Evolutionary conservation across 2,797 vertebrate genomes (phyloP), one percentile per base, ranked within the genome.

Genomic region (Poecilia velifera): DNA sequence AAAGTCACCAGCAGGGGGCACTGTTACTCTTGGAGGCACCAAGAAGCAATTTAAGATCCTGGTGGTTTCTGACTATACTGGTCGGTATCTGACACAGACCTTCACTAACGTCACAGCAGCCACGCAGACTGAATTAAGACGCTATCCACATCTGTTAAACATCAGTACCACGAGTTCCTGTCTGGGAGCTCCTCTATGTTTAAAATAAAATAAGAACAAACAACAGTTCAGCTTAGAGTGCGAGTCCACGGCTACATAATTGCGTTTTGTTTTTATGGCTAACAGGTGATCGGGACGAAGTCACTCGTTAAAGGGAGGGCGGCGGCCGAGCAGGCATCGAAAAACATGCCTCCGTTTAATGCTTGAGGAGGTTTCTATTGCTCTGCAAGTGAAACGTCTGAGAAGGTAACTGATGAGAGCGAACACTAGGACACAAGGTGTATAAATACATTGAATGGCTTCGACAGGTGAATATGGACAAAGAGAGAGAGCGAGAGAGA

Each of bases 261-360:
- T 88, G 84, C 79, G 18, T 72, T 76, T 41, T 8, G 6, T 84
- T 79, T 62, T 85, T 80, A 73, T 77, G 77, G 86, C 76, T 80
- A 46, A 84, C 82, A 45, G 62, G 68, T 46, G 72, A 85, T 79
- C 70, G 51, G 75, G 47, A 81, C 73, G 74, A 55, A 82, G 45
- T 87, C 83, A 80, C 81, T 85, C 86, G 88, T 94, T 95, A 92
- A 95, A 94, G 92, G 92, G 87, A 92, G 77, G 82, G 59, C 68
- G 82, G 77, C 81, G 12, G 73, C 76, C 79, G 39, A 73, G 79
- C 82, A 72, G 53, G 82, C 82, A 55, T 66, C 79, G 53, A 51
- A 76, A 64, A 55, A 84, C 82, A 86, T 36, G 78, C 84, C 79
- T 34, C 25, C 28, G 78, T 87, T 81, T 49, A 82, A 91, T 89